Percentiles rank a stretch among this genome's conserved stretches.
Conservation (phyloP, 2,888 invertebrate species). For the Listrodromus nycthemerus region DNA sequence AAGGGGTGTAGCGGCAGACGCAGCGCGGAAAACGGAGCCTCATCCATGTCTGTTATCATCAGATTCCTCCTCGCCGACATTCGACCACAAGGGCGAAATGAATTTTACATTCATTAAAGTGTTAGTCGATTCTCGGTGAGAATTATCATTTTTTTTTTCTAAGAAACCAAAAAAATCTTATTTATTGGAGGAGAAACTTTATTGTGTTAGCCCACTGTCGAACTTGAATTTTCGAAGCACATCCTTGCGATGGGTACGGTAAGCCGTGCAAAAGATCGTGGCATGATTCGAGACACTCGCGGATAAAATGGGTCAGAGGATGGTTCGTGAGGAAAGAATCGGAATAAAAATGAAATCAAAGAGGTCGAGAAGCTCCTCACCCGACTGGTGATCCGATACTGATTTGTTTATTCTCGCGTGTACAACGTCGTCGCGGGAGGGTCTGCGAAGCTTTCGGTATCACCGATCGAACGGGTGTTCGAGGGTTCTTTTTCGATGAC, state of each 20-base stretch:
- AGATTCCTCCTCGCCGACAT: slow-evolving; percentile 19
- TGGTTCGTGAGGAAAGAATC: not conserved
- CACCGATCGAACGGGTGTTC: slow-evolving; percentile 35
- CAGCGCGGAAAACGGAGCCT: slow-evolving; percentile 31
- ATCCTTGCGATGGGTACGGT: not conserved
- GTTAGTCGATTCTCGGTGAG: slow-evolving; percentile 77
- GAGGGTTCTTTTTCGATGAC: slow-evolving; percentile 36
- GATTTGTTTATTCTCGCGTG: slow-evolving; percentile 37
- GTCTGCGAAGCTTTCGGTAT: slow-evolving; percentile 40
- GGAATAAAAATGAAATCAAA: slow-evolving; percentile 7
- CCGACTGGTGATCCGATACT: slow-evolving; percentile 31
- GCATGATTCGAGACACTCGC: slow-evolving; percentile 8
- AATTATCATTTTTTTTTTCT: slow-evolving; percentile 29
- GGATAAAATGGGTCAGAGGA: slow-evolving; percentile 20
- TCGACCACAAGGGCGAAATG: slow-evolving; percentile 62
- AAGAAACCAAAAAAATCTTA: slow-evolving; percentile 77
- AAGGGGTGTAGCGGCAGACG: slow-evolving; percentile 28
- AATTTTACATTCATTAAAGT: slow-evolving; percentile 82
- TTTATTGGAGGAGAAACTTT: slow-evolving; percentile 69
- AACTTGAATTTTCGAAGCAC: not conserved
- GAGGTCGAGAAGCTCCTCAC: slow-evolving; percentile 6
- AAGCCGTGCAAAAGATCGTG: not conserved
- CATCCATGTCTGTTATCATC: slow-evolving; percentile 37
- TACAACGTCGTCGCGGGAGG: slow-evolving; percentile 1
- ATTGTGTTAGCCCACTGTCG: slow-evolving; percentile 62